Base-by-base conservation (phyloP, 2,888 invertebrate species). In the Sclerodermus sp. region DNA sequence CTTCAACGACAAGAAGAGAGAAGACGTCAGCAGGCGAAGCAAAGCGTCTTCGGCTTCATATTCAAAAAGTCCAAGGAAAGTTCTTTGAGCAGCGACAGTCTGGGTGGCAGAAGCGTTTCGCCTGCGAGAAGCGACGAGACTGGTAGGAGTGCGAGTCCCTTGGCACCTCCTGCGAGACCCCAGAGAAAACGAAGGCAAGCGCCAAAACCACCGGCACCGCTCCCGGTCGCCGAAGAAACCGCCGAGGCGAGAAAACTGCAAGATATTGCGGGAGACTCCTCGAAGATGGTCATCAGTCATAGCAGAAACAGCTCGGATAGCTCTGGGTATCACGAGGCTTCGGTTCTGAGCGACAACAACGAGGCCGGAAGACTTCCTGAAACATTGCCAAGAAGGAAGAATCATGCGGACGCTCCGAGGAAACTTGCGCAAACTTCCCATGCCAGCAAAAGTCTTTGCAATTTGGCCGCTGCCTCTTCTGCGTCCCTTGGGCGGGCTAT, bases 241-340 rank as follows among this genome's bases (percentile, higher is more conserved):
- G 40, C 31, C 32, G 49, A 15, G 4, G 42, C 42, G 42, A 56
- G 52, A 1, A 49, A 55, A 13, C 52, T 51, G 45, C 66, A 56
- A 42, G 59, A 53, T 1, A 47, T 30, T 1, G 38, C 38, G 1
- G 45, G 30, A 1, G 60, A 58, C 9, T 44, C 68, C 54, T 38
- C 64, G 29, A 76, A 80, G 69, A 67, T 85, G 66, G 77, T 83
- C 37, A 83, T 84, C 53, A 83, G 83, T 65, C 87, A 88, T 80
- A 87, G 87, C 37, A 80, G 88, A 56, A 87, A 87, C 68, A 87
- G 87, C 74, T 87, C 87, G 55, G 88, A 88, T 71, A 88, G 87
- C 62, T 87, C 86, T 49, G 88, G 87, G 1, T 87, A 87, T 70
- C 87, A 88, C 71, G 88, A 88, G 70, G 84, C 87, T 1, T 87